phyloP scores from a whole-genome alignment of 2,888 invertebrate genomes.

The Acrobasis suavella region DNA sequence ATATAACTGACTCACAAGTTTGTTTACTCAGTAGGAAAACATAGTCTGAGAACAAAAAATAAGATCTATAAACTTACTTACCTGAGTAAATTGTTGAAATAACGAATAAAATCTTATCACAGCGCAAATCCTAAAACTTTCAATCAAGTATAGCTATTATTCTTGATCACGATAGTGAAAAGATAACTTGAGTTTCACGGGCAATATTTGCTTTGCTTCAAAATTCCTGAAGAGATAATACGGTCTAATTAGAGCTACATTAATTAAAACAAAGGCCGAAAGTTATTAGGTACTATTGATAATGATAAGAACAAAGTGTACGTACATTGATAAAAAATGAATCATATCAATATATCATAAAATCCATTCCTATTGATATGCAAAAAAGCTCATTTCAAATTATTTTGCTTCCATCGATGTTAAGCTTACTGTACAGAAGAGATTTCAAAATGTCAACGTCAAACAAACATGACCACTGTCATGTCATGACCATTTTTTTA shows the following conservation, averaged over 20 bases:
- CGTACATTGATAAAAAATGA: background rate
- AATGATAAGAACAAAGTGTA: background rate
- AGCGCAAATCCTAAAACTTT: background rate
- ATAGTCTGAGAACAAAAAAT: background rate
- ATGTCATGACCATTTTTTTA: too few relatives aligned
- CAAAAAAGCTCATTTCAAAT: too few relatives aligned
- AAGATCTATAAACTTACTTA: constrained; percentile 4
- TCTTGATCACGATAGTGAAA: constrained; percentile 9
- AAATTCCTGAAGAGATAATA: background rate
- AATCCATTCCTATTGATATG: too few relatives aligned
- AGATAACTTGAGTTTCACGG: background rate
- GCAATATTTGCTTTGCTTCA: constrained; percentile 2
- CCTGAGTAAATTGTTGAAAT: background rate
- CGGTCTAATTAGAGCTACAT: constrained; percentile 1
- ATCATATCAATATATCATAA: background rate
- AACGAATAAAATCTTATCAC: background rate
- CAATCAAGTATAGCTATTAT: background rate
- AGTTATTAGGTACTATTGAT: background rate
- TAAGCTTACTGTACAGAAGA: too few relatives aligned
- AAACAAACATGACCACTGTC: too few relatives aligned
- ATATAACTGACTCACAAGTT: too few relatives aligned
- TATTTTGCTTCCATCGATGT: too few relatives aligned
- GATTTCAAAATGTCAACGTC: too few relatives aligned
- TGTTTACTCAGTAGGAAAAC: too few relatives aligned
- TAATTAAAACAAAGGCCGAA: constrained; percentile 15